phyloP scores from a whole-genome alignment of 2,888 invertebrate species.

The Adelognathus sp. region DNA sequence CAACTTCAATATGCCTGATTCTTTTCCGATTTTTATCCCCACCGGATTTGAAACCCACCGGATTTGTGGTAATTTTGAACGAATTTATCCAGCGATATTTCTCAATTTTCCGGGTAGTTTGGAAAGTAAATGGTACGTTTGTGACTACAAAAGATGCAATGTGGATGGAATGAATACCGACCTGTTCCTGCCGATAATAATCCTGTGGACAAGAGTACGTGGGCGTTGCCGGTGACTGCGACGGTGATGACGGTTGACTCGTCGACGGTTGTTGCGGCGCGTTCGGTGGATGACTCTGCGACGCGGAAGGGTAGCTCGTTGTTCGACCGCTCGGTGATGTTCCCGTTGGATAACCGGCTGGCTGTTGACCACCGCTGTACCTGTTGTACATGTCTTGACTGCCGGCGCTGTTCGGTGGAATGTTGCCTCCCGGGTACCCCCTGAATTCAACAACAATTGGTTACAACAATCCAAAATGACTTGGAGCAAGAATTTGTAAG shows the following conservation, averaged over 20 bases:
- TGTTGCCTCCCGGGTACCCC: constrained; percentile 78
- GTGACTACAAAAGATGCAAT: not conserved
- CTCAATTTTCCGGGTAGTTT: not conserved
- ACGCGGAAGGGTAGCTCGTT: constrained; percentile 83
- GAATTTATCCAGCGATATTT: too few relatives aligned
- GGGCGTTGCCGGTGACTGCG: constrained; percentile 86
- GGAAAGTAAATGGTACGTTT: not conserved
- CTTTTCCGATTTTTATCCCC: not conserved
- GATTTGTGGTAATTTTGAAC: too few relatives aligned
- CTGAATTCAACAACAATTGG: constrained; percentile 65
- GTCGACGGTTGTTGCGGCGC: constrained; percentile 86
- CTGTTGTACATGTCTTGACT: constrained; percentile 80
- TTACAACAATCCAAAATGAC: not conserved
- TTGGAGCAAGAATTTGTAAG: not conserved
- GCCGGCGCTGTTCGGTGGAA: constrained; percentile 76
- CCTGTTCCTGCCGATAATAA: constrained; percentile 84
- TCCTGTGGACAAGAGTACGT: constrained; percentile 81
- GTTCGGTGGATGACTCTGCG: constrained; percentile 82
- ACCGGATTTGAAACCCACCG: too few relatives aligned
- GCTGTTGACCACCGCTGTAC: constrained; percentile 78
- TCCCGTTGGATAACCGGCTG: constrained; percentile 73
- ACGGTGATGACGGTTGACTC: constrained; percentile 90
- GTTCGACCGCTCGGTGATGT: constrained; percentile 75
- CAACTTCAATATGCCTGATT: too few relatives aligned
- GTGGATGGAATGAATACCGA: constrained; percentile 66